Base-by-base conservation (phyloP, 2,113 vertebrate species). In the Chaetodon auriga region DNA sequence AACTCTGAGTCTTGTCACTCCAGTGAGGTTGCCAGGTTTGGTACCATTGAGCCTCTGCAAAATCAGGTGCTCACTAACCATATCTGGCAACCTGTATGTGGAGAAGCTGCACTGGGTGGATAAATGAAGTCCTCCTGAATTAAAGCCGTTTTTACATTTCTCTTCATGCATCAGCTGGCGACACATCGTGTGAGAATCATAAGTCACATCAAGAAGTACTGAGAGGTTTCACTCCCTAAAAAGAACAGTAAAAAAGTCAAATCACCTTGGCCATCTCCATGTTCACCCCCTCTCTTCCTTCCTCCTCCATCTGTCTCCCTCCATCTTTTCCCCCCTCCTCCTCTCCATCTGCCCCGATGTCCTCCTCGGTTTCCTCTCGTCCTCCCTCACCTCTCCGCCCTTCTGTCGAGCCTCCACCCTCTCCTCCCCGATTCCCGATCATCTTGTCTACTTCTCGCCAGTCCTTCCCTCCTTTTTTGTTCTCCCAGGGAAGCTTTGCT, bases 341-440 rank as follows among this genome's bases (percentile, higher is more conserved):
- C 81, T 69, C 86, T 85, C 87, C 92, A 91, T 94, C 93, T 94
- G 91, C 90, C 84, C 86, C 74, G 10, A 58, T 46, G 68, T 87
- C 81, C 84, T 85, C 78, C 73, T 69, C 5, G 18, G 23, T 77
- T 81, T 65, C 91, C 85, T 83, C 76, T 72, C 48, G 25, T 91
- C 80, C 83, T 90, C 68, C 87, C 69, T 93, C 87, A 93, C 90
- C 91, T 91, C 86, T 75, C 61, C 18, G 48, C 80, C 87, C 87
- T 87, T 88, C 90, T 90, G 88, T 86, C 49, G 16, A 70, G 63
- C 75, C 54, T 62, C 23, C 30, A 0, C 8, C 54, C 12, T 45
- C 62, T 19, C 54, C 62, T 53, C 65, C 57, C 60, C 30, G 11
- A 45, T 58, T 82, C 70, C 60, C 38, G 19, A 75, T 78, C 66